A percentile compares a stretch with the other conserved stretches of the same genome.
These are phyloP conservation scores for Hemitrygon akajei DNA, from an alignment of 2,797 vertebrate species.

Conservation along the genomic window DNA sequence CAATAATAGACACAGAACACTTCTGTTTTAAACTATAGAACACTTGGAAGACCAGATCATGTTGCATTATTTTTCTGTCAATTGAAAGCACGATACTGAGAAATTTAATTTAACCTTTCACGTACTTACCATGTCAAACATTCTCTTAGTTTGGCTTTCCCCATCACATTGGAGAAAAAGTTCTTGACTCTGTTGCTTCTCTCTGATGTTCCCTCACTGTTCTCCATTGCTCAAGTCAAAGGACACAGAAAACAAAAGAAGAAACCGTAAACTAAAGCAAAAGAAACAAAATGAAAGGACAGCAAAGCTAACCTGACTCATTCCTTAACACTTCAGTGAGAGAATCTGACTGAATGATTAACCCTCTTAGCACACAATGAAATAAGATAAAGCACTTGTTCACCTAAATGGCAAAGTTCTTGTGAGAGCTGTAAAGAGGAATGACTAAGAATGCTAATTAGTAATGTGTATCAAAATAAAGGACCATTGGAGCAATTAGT, in stretches of 20 bases:
- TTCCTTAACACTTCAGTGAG: neutral
- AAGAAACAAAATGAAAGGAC: neutral
- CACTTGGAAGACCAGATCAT: neutral
- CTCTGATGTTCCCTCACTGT: neutral
- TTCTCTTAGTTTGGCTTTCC: slow-evolving; percentile 11
- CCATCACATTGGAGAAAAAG: slow-evolving; percentile 12
- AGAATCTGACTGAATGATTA: slow-evolving; percentile 8
- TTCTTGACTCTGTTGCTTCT: neutral
- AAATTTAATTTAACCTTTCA: neutral
- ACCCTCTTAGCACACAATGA: neutral
- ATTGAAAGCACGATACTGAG: neutral
- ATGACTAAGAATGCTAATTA: neutral
- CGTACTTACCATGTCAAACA: slow-evolving; percentile 22
- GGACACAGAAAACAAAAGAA: neutral
- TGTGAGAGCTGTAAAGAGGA: neutral
- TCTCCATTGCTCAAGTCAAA: slow-evolving; percentile 19
- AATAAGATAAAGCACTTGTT: neutral
- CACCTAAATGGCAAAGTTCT: neutral
- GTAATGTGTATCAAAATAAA: neutral
- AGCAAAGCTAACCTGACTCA: neutral
- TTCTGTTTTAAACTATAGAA: neutral
- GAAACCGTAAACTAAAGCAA: neutral
- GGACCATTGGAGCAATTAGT: neutral
- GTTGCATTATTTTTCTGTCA: neutral
- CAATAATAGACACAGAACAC: neutral